Evolutionary conservation across 2,797 vertebrate species (phyloP).

Genomic region (Paratrypauchen microcephalus): DNA sequence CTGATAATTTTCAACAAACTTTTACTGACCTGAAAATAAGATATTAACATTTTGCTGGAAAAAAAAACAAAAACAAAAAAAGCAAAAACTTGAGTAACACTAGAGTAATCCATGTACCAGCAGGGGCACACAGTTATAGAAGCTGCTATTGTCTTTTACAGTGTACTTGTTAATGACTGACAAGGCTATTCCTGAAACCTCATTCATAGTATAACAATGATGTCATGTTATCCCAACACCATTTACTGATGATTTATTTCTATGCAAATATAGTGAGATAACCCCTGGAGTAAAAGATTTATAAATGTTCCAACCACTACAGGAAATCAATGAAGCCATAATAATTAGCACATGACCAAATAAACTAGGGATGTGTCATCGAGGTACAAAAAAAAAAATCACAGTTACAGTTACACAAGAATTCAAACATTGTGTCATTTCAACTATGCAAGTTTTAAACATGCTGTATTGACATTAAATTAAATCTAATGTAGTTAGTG

Average conservation of each 20-base stretch:
- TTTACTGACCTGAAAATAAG: too few species aligned
- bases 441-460: background rate
- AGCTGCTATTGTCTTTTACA: background rate
- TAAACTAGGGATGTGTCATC: background rate
- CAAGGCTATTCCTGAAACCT: slow-evolving; percentile 16
- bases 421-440: background rate
- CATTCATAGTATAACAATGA: slow-evolving; percentile 49
- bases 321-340: background rate
- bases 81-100: too few species aligned
- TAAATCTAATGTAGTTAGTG: too few species aligned
- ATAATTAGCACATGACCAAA: background rate
- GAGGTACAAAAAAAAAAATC: background rate
- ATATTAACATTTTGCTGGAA: too few species aligned
- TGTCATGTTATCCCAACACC: slow-evolving; percentile 45
- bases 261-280: slow-evolving; percentile 6
- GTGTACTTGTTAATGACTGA: slow-evolving; percentile 43
- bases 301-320: slow-evolving; percentile 15
- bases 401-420: background rate
- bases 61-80: too few species aligned
- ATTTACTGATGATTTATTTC: slow-evolving; percentile 50
- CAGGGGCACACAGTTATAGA: background rate
- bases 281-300: slow-evolving; percentile 1
- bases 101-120: background rate
- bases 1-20: too few species aligned
- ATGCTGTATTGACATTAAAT: background rate